Evolutionary conservation across 2,797 vertebrate species (phyloP).

Genomic region (Nannoperca australis): DNA sequence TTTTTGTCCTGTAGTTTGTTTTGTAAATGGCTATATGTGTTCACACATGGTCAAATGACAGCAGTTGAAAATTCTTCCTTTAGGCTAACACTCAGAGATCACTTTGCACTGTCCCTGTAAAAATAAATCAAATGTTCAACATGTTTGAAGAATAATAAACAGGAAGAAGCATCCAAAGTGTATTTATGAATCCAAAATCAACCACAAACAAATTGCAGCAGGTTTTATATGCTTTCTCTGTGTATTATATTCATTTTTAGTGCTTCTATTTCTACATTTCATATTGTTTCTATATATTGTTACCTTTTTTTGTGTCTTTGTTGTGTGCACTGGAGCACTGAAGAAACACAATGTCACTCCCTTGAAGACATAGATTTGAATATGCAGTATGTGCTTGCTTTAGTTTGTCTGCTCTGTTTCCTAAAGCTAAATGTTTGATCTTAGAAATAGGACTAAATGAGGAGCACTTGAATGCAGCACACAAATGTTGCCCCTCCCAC

Average conservation of each 20-base stretch:
- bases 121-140: background rate
- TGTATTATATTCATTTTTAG: too few relatives aligned
- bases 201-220: background rate
- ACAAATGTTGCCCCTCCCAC: background rate
- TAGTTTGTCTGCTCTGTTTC: background rate
- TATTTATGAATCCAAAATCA: background rate
- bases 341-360: background rate
- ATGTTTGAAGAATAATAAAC: background rate
- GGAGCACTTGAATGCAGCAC: slow-evolving; percentile 6
- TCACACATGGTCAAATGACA: background rate
- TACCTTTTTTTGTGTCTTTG: background rate
- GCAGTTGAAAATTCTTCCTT: background rate
- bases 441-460: background rate
- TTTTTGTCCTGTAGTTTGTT: background rate
- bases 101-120: background rate
- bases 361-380: background rate
- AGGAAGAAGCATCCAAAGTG: background rate
- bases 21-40: background rate
- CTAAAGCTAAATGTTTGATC: background rate
- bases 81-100: background rate
- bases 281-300: background rate
- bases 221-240: too few relatives aligned
- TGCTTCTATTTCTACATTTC: background rate
- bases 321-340: background rate
- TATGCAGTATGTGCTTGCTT: background rate